Evolutionary conservation across 2,888 invertebrate species (phyloP), one percentile per base, ranked within the genome.

Genomic region (Rhagophthalmus giganteus): DNA sequence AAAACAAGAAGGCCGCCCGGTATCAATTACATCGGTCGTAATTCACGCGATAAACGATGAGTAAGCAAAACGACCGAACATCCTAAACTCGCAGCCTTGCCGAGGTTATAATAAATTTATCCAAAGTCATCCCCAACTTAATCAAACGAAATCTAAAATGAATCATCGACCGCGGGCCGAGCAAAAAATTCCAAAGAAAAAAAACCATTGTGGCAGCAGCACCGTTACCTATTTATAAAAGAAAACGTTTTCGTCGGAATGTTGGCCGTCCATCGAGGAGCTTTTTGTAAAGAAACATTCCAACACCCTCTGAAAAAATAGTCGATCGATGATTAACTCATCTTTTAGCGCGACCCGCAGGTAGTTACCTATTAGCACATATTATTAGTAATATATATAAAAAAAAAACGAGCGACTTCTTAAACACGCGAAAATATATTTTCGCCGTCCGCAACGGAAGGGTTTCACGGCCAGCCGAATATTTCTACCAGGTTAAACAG

Each of bases 131-230:
- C 39, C 39, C 31, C 14, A 41, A 31, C 16, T 33, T 44, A 44
- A 44, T 44, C 44, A 24, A 11, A 46, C 27, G 13, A 40, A 31
- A 51, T 51, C 51, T 46, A 12, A 39, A 45, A 39, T 51, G 51
- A 51, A 51, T 51, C 51, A 51, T 16, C 40, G 34, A 40, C 51
- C 51, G 45, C 51, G 35, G 33, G 28, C 24, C 8, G 7, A 27
- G 20, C 5, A 28, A 38, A 25, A 26, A 38, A 47, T 20, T 5
- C 3, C 3, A 20, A 20, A 20, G 20, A 20, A 20, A 20, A 3
- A 7, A 20, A 7, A 20, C 20, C 20, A n/a, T n/a, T 20, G 20
- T 20, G 3, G 3, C 7, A 20, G 7, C 20, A 5, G 7, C 20
- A 20, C n/a, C 20, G 20, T 3, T 20, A 20, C 20, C 20, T 7